Percentiles rank a stretch among this genome's conserved stretches.
Evolutionary conservation across 2,113 vertebrate species (phyloP).

Genomic region (Sinocyclocheilus maitianheensis): DNA sequence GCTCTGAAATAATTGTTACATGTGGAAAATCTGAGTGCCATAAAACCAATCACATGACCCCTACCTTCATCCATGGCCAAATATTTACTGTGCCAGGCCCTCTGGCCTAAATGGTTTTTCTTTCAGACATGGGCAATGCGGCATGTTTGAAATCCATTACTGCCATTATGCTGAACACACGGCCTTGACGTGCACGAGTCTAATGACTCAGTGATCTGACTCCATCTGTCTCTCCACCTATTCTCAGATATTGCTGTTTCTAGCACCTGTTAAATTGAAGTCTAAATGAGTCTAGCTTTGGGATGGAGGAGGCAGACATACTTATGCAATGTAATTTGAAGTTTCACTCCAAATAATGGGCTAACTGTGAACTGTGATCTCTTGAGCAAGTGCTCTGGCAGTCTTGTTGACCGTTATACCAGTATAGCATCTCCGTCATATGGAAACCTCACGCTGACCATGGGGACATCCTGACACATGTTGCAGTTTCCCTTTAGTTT

Average conservation of each 20-base stretch:
- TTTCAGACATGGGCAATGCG: background rate
- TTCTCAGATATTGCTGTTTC: background rate
- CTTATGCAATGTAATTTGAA: background rate
- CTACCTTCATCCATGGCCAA: conserved; percentile 39
- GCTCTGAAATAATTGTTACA: conserved; percentile 18
- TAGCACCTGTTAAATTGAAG: background rate
- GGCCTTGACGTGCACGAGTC: background rate
- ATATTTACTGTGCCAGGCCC: conserved; percentile 50
- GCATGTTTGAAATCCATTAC: conserved; percentile 6
- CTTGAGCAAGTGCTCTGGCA: background rate
- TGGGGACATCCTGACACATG: conserved; percentile 6
- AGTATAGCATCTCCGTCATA: background rate
- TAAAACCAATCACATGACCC: conserved; percentile 51
- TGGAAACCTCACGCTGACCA: background rate
- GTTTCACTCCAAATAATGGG: background rate
- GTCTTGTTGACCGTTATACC: background rate
- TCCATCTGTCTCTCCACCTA: background rate
- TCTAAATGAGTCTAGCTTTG: no score
- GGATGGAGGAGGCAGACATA: background rate
- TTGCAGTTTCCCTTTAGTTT: background rate
- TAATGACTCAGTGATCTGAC: background rate
- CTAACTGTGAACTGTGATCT: background rate
- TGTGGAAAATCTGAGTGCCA: conserved; percentile 44
- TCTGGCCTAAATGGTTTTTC: conserved; percentile 37
- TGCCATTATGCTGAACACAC: conserved; percentile 4